Evolutionary conservation across 2,888 invertebrate species (phyloP), one percentile per base, ranked within the genome.

Genomic region (Gnatocerus cornutus): DNA sequence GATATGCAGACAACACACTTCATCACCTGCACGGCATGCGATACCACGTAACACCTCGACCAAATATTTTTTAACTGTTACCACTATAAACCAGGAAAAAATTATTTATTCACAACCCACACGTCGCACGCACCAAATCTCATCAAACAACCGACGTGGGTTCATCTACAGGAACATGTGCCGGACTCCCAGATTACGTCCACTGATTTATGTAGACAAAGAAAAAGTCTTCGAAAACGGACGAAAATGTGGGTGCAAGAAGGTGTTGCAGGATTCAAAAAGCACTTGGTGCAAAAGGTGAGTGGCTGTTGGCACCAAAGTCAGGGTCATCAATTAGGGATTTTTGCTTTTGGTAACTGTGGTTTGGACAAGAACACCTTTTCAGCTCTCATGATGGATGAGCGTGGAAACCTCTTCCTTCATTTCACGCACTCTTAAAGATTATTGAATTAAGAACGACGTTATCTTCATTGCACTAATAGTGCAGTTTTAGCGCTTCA

Each of bases 1-100:
- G 73, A 74, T 74, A 72, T 72, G 72, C 71, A 66, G 73, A 73
- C 74, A 74, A 63, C 65, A 69, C 69, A 74, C 74, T 73, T 74
- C 74, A 74, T 74, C 74, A 74, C 74, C 66, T 73, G 72, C 73
- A 56, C 73, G 71, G 70, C 72, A 67, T 71, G 73, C 61, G 65
- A 70, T 70, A 66, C 59, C 59, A 56, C 39, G 50, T 55, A 68
- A 61, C 65, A 65, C 71, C 61, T 73, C 69, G 45, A 71, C 73
- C 68, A 68, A 71, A 71, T 71, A 73, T 73, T 66, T 68, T 69
- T 67, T 64, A 33, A 55, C 33, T 58, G 58, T 48, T 46, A 63
- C 16, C 37, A 63, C 50, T 61, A 50, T 37, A 50, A 50, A 29
- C n/a, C 48, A 39, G 45, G 50, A 61, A 61, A 53, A 61, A 61